Evolutionary conservation across 2,888 invertebrate genomes (phyloP).

Genomic region (Synanthedon tipuliformis): DNA sequence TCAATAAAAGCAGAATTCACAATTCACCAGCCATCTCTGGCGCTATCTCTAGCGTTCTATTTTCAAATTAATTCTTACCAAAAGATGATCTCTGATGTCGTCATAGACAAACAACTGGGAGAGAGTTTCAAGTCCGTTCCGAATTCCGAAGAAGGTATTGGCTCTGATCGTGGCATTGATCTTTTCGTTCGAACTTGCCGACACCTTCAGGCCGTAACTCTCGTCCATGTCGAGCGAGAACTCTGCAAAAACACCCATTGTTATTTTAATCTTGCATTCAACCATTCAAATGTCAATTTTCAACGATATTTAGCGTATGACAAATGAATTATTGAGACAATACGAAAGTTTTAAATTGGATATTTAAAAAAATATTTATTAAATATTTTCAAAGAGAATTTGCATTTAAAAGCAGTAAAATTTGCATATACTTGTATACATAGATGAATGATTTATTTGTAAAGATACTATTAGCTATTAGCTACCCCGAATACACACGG

Average conservation of each 20-base stretch:
- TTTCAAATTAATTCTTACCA: slow-evolving; percentile 32
- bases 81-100: slow-evolving; percentile 69
- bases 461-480: too few species aligned
- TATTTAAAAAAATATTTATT: too few species aligned
- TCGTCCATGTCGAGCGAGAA: slow-evolving; percentile 72
- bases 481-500: too few species aligned
- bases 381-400: too few species aligned
- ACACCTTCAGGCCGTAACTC: slow-evolving; percentile 61
- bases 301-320: neutral
- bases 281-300: neutral
- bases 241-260: slow-evolving; percentile 22
- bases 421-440: too few species aligned
- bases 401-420: too few species aligned
- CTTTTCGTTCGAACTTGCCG: slow-evolving; percentile 47
- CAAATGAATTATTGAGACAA: too few species aligned
- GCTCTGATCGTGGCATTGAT: slow-evolving; percentile 69
- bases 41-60: too few species aligned
- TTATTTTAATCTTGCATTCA: neutral
- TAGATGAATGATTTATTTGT: too few species aligned
- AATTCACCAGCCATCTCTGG: too few species aligned
- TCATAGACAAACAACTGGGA: slow-evolving; percentile 77
- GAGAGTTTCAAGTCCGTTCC: slow-evolving; percentile 77
- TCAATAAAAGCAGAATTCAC: neutral
- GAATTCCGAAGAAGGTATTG: slow-evolving; percentile 74
- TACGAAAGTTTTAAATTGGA: too few species aligned